Evolutionary conservation across 2,888 invertebrate species (phyloP), one percentile per base, ranked within the genome.

Genomic region (Latrodectus elegans): DNA sequence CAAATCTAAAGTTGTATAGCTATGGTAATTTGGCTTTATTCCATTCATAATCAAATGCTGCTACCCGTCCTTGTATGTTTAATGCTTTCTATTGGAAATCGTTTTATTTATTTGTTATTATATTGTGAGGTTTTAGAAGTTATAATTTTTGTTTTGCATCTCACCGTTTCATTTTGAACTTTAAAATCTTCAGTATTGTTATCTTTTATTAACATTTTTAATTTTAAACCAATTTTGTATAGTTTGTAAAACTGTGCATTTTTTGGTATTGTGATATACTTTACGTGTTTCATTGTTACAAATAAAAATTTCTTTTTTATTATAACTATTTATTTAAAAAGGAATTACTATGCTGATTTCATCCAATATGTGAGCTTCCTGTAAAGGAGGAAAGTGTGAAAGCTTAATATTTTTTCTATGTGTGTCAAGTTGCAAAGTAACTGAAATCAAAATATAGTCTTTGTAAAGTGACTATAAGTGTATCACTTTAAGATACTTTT

Each of bases 401-500:
- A 60, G n/a, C 49, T 49, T 26, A 76, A 76, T 65, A 65, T 49
- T 51, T 49, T 73, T 71, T 60, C 74, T 70, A 68, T 75, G 51
- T 75, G 65, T 75, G 17, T 68, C 53, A 67, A 83, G 70, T 60
- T 70, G 55, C 76, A 76, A 73, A 84, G 78, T 84, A 84, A 53
- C 64, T 73, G 22, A 84, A 84, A 84, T 84, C 84, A 84, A 84
- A 84, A 84, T 84, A 78, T 73, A 64, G 14, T 67, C 64, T 77
- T 49, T 77, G 64, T 71, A 64, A 77, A 51, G 55, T 77, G 76
- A 77, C 71, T 83, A 76, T 49, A 75, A 76, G 60, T 70, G n/a
- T 26, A 38, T 55, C 38, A 74, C 55, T 55, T 55, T 17, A 76
- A 67, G 52, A 53, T 78, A 78, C 49, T 78, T 78, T 84, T 74